A percentile compares a stretch with the other conserved stretches of the same genome.
Evolutionary conservation across 1,140 invertebrate genomes (phyloP).

Genomic region (Drosophila kepulauana): DNA sequence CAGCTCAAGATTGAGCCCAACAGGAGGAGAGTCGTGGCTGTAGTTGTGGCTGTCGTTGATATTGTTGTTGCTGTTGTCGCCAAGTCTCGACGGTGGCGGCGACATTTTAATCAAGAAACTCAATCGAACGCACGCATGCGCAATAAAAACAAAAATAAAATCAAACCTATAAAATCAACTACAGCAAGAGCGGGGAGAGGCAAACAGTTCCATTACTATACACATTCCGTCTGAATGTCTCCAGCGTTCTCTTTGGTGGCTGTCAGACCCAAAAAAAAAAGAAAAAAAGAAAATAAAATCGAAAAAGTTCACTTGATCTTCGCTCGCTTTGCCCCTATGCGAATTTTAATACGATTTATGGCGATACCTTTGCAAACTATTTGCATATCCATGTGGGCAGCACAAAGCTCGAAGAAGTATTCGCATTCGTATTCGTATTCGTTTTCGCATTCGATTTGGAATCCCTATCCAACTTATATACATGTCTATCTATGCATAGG

Average conservation of each 20-base stretch:
- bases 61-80: constrained; percentile 43
- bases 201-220: constrained; percentile 6
- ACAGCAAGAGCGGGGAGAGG: constrained; percentile 24
- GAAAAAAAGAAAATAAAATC: neutral
- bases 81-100: constrained; percentile 61
- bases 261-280: constrained; percentile 28
- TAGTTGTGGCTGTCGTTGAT: constrained; percentile 6
- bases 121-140: constrained; percentile 85
- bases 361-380: constrained; percentile 51
- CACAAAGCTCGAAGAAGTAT: constrained; percentile 8
- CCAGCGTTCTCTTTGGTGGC: constrained; percentile 39
- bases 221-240: constrained; percentile 36
- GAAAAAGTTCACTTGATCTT: constrained; percentile 60
- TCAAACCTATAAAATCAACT: constrained; percentile 72
- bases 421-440: neutral
- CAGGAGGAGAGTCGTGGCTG: neutral
- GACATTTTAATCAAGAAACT: constrained; percentile 84
- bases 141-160: constrained; percentile 83
- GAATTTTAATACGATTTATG: constrained; percentile 69
- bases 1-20: constrained; percentile 19
- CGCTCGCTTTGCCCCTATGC: constrained; percentile 70
- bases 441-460: neutral
- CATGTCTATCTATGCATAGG: constrained; percentile 6
- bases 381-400: constrained; percentile 65
- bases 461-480: neutral